These are phyloP conservation scores for Otus sunia DNA, from an alignment of 2,113 vertebrate species.

Conservation along the genomic window DNA sequence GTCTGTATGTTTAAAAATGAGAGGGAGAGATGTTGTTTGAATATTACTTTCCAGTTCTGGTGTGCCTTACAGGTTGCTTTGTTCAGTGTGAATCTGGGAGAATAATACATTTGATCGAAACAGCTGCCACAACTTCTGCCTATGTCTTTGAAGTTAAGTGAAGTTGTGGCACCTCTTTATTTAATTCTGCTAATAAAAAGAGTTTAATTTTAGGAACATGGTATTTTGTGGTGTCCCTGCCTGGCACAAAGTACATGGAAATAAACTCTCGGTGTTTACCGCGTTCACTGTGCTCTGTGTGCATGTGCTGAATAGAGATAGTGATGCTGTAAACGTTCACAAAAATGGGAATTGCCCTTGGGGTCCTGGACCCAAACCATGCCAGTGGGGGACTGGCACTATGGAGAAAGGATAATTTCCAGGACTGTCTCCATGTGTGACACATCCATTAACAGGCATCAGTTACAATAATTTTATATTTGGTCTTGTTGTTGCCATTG, in stretches of 20 bases:
- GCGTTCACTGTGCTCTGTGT: not conserved
- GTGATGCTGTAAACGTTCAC: not conserved
- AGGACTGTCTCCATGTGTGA: not conserved
- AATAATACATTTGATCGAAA: not conserved
- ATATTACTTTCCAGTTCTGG: not conserved
- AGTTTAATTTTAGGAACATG: not conserved
- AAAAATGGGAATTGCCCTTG: not conserved
- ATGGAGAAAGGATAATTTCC: not conserved
- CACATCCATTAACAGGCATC: not conserved
- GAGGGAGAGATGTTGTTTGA: not conserved
- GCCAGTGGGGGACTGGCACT: not conserved
- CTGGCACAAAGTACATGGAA: not conserved
- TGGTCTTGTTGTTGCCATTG: not conserved
- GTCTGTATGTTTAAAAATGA: not conserved
- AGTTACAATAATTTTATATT: not conserved
- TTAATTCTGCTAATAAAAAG: not conserved
- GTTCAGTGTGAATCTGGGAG: not conserved
- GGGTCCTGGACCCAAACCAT: not conserved
- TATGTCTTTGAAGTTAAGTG: not conserved
- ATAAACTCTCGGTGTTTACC: not conserved
- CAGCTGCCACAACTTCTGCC: not conserved
- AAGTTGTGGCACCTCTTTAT: not conserved
- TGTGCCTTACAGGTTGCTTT: not conserved
- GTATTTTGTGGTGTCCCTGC: not conserved
- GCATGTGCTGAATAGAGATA: not conserved